Evolutionary conservation across 2,113 vertebrate species (phyloP).

Genomic region (Larimichthys polyactis): DNA sequence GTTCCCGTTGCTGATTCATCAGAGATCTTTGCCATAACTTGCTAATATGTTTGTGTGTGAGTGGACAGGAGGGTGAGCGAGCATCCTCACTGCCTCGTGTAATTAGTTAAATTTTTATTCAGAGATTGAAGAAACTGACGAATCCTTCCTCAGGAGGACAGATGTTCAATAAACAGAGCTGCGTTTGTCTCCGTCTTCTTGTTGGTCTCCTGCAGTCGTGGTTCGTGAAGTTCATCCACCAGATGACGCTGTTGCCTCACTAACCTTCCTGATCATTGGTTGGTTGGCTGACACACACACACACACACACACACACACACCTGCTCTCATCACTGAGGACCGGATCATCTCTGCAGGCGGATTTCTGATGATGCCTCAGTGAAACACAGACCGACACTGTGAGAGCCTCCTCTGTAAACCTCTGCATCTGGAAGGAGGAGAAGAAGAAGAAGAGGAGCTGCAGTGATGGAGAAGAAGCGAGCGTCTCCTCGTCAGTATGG

Average conservation of each 20-base stretch:
- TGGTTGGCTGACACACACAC: background rate
- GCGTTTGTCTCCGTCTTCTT: too few species aligned
- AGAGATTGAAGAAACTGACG: too few species aligned
- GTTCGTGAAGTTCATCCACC: background rate
- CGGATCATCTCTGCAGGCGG: constrained; percentile 51
- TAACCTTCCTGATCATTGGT: background rate
- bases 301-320: background rate
- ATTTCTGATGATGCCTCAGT: constrained; percentile 48
- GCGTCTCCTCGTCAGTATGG: constrained; percentile 82
- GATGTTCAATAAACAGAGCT: too few species aligned
- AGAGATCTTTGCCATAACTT: too few species aligned
- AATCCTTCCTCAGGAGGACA: too few species aligned
- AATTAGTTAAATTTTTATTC: too few species aligned
- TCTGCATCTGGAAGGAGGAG: constrained; percentile 20
- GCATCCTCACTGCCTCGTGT: too few species aligned
- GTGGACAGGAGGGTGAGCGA: too few species aligned
- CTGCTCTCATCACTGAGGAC: constrained; percentile 26
- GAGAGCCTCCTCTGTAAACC: constrained; percentile 36
- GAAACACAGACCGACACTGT: constrained; percentile 13
- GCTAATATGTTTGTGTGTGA: too few species aligned
- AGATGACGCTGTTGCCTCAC: constrained; percentile 11
- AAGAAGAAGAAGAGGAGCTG: constrained; percentile 29
- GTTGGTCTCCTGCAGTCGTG: too few species aligned
- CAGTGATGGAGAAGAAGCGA: constrained; percentile 83
- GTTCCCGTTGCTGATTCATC: too few species aligned